Percentiles rank a stretch among this genome's conserved stretches.
These are phyloP conservation scores for Smithornis capensis DNA, from an alignment of 2,113 vertebrate genomes.

Conservation along the genomic window DNA sequence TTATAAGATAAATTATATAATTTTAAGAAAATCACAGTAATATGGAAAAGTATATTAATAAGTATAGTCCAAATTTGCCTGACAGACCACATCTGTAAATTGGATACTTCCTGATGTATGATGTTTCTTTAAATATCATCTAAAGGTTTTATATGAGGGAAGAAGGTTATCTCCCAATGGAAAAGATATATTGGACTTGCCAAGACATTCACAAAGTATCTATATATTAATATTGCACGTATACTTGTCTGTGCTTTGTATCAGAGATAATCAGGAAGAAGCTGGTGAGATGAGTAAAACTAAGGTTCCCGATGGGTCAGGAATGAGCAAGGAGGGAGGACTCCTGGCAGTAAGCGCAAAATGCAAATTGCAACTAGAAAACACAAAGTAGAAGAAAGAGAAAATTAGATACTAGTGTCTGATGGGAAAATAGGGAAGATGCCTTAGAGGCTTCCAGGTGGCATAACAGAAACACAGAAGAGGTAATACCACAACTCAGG, in stretches of 20 bases:
- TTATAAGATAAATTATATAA: neutral
- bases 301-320: neutral
- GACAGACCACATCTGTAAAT: neutral
- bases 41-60: neutral
- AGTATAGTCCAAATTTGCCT: neutral
- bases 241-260: neutral
- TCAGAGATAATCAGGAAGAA: neutral
- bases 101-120: neutral
- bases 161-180: neutral
- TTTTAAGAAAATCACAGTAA: neutral
- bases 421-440: neutral
- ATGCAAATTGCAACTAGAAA: neutral
- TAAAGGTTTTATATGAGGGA: neutral
- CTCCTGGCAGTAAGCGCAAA: neutral
- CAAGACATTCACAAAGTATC: neutral
- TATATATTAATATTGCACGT: neutral
- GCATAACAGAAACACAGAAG: neutral
- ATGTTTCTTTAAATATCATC: neutral
- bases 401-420: neutral
- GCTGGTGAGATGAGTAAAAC: neutral
- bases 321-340: neutral
- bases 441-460: neutral
- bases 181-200: neutral
- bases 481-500: neutral
- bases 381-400: neutral